Conservation (phyloP, 2,888 invertebrate genomes). For the Drosophila multiciliata region DNA sequence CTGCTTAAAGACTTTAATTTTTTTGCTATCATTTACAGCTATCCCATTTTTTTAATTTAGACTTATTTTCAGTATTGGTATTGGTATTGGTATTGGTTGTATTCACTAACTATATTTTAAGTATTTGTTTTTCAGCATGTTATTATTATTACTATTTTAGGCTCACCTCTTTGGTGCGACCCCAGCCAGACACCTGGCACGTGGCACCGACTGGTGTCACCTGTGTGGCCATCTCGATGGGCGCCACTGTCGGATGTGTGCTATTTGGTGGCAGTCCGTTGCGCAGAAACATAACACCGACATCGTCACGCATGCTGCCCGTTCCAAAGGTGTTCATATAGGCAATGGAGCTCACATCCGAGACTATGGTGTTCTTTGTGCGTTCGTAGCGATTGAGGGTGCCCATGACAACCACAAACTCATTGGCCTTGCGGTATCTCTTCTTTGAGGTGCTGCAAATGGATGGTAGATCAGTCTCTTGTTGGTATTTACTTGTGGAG, state of each 20-base stretch:
- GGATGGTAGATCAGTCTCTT: not conserved
- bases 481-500: not conserved
- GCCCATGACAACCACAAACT: conserved; percentile 83
- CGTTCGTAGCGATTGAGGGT: conserved; percentile 79
- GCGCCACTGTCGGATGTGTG: conserved; percentile 69
- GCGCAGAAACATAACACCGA: conserved; percentile 80
- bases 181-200: conserved; percentile 84
- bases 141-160: not conserved
- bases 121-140: not conserved
- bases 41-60: not conserved
- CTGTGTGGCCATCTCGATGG: conserved; percentile 64
- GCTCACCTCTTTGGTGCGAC: conserved; percentile 75
- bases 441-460: conserved; percentile 63
- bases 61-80: not conserved
- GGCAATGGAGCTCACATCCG: conserved; percentile 75
- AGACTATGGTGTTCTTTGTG: conserved; percentile 76
- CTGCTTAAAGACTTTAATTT: not conserved
- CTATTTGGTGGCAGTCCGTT: conserved; percentile 61
- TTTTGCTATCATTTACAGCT: not conserved
- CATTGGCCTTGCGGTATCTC: conserved; percentile 77
- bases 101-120: too few relatives aligned
- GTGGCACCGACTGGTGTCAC: conserved; percentile 56
- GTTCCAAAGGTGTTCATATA: conserved; percentile 76
- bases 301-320: conserved; percentile 81
- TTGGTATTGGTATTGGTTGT: too few relatives aligned